A percentile compares a stretch with the other conserved stretches of the same genome.
phyloP scores from a whole-genome alignment of 2,888 invertebrate species.

The Microctonus hyperodae region DNA sequence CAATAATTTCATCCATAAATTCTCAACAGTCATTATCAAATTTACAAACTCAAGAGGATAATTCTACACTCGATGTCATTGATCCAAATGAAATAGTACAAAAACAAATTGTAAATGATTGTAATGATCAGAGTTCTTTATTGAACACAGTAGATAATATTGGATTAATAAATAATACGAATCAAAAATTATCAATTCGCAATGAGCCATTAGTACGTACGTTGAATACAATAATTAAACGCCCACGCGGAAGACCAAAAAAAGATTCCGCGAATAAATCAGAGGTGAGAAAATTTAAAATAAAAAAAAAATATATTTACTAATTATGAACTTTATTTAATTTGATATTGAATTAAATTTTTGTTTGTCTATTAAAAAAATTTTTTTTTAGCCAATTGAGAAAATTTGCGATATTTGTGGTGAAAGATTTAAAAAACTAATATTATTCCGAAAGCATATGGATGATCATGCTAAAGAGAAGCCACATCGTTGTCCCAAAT shows the following conservation, averaged over 20 bases:
- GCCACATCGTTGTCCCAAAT: constrained; percentile 65
- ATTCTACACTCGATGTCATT: constrained; percentile 15
- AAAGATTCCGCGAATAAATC: no score
- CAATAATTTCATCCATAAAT: constrained; percentile 27
- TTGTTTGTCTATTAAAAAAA: constrained; percentile 17
- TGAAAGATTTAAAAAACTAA: constrained; percentile 64
- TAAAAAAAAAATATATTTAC: no score
- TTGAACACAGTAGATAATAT: background rate
- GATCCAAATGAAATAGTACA: constrained; percentile 22
- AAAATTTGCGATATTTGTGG: constrained; percentile 65
- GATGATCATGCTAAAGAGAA: constrained; percentile 68
- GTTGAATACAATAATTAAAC: background rate
- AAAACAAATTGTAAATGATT: background rate
- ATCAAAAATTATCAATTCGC: background rate
- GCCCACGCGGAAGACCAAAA: no score
- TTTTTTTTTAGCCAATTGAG: constrained; percentile 35
- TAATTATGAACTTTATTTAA: background rate
- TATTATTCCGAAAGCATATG: constrained; percentile 65
- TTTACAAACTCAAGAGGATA: constrained; percentile 35
- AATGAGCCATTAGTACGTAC: background rate
- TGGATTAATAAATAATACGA: background rate
- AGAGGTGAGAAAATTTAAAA: no score
- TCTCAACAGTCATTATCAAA: constrained; percentile 38
- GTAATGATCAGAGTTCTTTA: background rate
- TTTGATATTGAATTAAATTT: background rate